A percentile compares a stretch with the other conserved stretches of the same genome.
Evolutionary conservation across 2,797 vertebrate species (phyloP).

Genomic region (Myripristis murdjan): DNA sequence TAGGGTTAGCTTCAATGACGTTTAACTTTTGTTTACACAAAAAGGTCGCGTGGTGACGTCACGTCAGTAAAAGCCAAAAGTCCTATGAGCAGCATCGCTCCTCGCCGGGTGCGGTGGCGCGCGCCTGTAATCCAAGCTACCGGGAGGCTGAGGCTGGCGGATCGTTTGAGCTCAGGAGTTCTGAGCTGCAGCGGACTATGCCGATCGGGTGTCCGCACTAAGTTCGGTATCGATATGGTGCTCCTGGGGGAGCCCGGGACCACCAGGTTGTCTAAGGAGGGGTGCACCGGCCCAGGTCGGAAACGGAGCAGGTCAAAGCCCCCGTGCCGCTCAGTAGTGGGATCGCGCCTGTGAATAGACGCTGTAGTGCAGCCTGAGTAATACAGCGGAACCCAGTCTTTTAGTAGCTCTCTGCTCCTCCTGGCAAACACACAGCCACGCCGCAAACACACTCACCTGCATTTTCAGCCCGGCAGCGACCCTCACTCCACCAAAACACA

Average conservation of each 20-base stretch:
- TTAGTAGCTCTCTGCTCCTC: no score
- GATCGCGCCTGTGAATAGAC: conserved; percentile 79
- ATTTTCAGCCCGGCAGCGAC: no score
- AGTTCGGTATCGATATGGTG: conserved; percentile 75
- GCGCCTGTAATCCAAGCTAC: conserved; percentile 64
- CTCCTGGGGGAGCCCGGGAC: conserved; percentile 72
- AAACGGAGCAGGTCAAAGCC: conserved; percentile 82
- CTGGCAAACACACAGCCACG: no score
- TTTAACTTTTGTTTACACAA: background rate
- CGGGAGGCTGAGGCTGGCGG: conserved; percentile 57
- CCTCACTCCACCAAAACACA: no score
- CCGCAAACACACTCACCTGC: no score
- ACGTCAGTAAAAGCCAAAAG: background rate
- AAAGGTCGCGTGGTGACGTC: conserved; percentile 15
- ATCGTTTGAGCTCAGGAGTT: conserved; percentile 50
- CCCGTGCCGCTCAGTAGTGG: conserved; percentile 79
- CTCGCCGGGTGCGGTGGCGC: conserved; percentile 41
- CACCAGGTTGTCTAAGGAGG: conserved; percentile 78
- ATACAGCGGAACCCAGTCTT: conserved; percentile 72
- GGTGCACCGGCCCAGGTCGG: conserved; percentile 80
- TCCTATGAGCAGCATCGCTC: background rate
- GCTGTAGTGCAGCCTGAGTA: conserved; percentile 68
- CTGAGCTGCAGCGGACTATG: conserved; percentile 49
- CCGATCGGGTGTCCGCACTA: conserved; percentile 37
- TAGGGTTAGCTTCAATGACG: no score